Evolutionary conservation across 2,797 vertebrate genomes (phyloP).

Genomic region (Chaunax sp.): DNA sequence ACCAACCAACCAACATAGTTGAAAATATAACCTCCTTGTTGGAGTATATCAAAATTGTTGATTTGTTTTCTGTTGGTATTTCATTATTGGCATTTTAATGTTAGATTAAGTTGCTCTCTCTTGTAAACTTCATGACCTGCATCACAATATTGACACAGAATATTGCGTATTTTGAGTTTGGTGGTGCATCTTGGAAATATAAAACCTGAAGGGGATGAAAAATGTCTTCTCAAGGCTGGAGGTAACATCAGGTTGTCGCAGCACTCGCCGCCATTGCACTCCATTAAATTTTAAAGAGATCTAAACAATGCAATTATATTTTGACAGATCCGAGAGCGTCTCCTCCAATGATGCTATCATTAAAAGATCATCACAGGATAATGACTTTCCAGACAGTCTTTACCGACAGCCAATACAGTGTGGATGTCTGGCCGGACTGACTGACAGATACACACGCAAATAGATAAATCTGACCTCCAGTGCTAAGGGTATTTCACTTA

Average conservation of each 20-base stretch:
- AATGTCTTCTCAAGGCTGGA: slow-evolving; percentile 10
- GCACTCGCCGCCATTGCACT: slow-evolving; percentile 21
- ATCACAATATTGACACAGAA: not conserved
- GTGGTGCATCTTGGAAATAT: slow-evolving; percentile 3
- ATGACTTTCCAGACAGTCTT: slow-evolving; percentile 65
- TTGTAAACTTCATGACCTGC: not conserved
- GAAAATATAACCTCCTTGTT: too few relatives aligned
- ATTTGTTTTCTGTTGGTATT: not conserved
- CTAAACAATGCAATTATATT: slow-evolving; percentile 69
- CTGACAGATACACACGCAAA: slow-evolving; percentile 76
- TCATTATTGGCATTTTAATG: not conserved
- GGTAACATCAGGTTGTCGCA: slow-evolving; percentile 11
- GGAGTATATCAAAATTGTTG: too few relatives aligned
- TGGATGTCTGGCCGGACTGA: slow-evolving; percentile 53
- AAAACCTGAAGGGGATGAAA: slow-evolving; percentile 20
- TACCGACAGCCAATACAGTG: slow-evolving; percentile 42
- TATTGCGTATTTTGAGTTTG: accelerated
- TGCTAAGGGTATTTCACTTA: slow-evolving; percentile 82
- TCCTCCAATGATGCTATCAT: slow-evolving; percentile 66
- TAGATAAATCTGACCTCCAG: slow-evolving; percentile 85
- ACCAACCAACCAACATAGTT: too few relatives aligned
- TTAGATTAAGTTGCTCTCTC: not conserved
- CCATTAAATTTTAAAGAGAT: slow-evolving; percentile 69
- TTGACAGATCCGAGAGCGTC: slow-evolving; percentile 61
- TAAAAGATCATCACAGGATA: slow-evolving; percentile 77